Conservation (phyloP, 2,888 invertebrate genomes). For the Sinhomidia bicolor region DNA sequence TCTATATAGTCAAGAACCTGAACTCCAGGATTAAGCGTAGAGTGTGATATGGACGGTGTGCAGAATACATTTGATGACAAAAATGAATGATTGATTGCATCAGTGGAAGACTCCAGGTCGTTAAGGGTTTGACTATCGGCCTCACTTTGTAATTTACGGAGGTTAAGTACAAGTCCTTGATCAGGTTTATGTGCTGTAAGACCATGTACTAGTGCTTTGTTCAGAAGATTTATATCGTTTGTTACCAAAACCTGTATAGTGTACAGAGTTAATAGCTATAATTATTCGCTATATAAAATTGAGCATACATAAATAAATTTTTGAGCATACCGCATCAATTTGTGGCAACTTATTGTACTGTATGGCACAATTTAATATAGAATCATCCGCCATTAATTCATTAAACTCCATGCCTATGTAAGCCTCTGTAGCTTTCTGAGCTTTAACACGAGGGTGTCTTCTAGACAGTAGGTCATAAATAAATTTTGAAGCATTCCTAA, state of each 20-base stretch:
- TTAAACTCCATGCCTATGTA: constrained; percentile 74
- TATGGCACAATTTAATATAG: constrained; percentile 78
- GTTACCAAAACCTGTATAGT: constrained; percentile 77
- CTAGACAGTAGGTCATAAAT: constrained; percentile 71
- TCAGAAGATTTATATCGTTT: constrained; percentile 78
- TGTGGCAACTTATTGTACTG: constrained; percentile 60
- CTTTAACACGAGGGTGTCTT: constrained; percentile 76
- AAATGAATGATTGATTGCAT: neutral
- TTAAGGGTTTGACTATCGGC: neutral
- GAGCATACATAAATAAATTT: no score
- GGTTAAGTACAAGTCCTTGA: neutral
- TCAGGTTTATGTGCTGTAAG: constrained; percentile 61
- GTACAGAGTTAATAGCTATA: constrained; percentile 5
- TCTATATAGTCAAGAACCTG: neutral
- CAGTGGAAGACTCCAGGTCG: neutral
- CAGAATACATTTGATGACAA: neutral
- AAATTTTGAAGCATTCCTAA: constrained; percentile 63
- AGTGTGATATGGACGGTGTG: neutral
- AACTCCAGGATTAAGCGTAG: neutral
- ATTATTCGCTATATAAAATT: no score
- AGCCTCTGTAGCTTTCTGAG: constrained; percentile 78
- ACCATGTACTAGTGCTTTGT: constrained; percentile 76
- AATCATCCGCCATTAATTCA: constrained; percentile 77
- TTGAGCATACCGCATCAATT: constrained; percentile 19
- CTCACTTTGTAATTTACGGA: neutral